Evolutionary conservation across 2,888 invertebrate species (phyloP).

Genomic region (Aradus depressus): DNA sequence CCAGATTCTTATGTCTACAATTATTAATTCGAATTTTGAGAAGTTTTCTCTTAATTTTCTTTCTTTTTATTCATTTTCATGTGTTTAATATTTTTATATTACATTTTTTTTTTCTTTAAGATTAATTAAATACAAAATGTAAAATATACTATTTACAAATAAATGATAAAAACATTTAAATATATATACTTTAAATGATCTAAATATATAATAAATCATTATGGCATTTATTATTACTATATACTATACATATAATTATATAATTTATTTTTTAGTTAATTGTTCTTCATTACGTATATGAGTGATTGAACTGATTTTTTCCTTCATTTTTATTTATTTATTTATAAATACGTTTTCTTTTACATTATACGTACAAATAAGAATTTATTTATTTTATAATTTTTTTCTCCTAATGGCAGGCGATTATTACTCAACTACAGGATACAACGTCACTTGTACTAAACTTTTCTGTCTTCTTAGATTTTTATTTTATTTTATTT

Average conservation of each 20-base stretch:
- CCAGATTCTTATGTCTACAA: conserved; percentile 15
- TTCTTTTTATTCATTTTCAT: too few relatives aligned
- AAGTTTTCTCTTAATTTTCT: conserved; percentile 23
- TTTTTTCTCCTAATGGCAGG: conserved; percentile 22
- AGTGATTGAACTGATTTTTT: conserved; percentile 25
- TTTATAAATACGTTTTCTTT: too few relatives aligned
- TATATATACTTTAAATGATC: conserved; percentile 26
- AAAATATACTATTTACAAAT: conserved; percentile 33
- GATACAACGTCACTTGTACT: conserved; percentile 16
- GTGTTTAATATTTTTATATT: too few relatives aligned
- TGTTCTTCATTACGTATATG: conserved; percentile 26
- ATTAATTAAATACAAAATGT: conserved; percentile 30
- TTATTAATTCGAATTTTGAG: conserved; percentile 27
- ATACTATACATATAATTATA: conserved; percentile 14
- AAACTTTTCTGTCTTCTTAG: conserved; percentile 3
- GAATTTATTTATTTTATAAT: neutral
- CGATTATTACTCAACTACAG: conserved; percentile 18
- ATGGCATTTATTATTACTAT: conserved; percentile 27
- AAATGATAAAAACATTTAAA: conserved; percentile 25
- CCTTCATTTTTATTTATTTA: too few relatives aligned
- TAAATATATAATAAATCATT: conserved; percentile 26
- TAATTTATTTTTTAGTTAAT: conserved; percentile 15
- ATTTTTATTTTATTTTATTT: conserved; percentile 1
- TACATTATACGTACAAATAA: too few relatives aligned
- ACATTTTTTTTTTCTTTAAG: too few relatives aligned